Evolutionary conservation across 2,797 vertebrate genomes (phyloP).

Genomic region (Paratrypauchen microcephalus): DNA sequence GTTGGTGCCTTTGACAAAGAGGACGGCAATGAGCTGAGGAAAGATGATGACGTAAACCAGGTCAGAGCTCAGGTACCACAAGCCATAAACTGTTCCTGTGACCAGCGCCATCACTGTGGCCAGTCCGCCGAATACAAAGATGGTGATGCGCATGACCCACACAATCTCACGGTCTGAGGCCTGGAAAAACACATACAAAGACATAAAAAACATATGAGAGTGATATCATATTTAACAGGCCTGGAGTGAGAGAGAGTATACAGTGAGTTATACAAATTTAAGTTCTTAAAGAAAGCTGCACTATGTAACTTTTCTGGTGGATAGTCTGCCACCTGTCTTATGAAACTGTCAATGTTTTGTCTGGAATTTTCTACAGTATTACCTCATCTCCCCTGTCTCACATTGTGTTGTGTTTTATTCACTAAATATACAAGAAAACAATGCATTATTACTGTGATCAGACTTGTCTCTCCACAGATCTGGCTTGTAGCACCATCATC

Average conservation of each 20-base stretch:
- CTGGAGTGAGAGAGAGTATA: background rate
- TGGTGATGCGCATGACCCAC: slow-evolving; percentile 94
- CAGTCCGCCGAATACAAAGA: slow-evolving; percentile 90
- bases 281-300: background rate
- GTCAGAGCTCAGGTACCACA: slow-evolving; percentile 98
- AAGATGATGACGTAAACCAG: slow-evolving; percentile 98
- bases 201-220: background rate
- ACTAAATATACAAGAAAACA: background rate
- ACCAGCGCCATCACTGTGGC: slow-evolving; percentile 95
- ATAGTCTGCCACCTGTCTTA: background rate
- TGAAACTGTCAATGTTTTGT: background rate
- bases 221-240: background rate
- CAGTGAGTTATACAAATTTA: background rate
- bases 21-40: slow-evolving; percentile 92
- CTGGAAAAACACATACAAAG: slow-evolving; percentile 62
- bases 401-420: background rate
- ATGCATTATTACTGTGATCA: background rate
- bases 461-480: background rate
- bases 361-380: background rate
- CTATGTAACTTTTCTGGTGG: background rate
- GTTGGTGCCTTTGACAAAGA: slow-evolving; percentile 94
- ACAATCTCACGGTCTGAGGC: slow-evolving; percentile 94
- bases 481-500: background rate
- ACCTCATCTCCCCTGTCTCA: background rate
- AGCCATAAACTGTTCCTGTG: slow-evolving; percentile 90